Percentiles rank a stretch among this genome's conserved stretches.
Conservation (phyloP, 2,797 vertebrate species). For the Mormyrops attenuatus region DNA sequence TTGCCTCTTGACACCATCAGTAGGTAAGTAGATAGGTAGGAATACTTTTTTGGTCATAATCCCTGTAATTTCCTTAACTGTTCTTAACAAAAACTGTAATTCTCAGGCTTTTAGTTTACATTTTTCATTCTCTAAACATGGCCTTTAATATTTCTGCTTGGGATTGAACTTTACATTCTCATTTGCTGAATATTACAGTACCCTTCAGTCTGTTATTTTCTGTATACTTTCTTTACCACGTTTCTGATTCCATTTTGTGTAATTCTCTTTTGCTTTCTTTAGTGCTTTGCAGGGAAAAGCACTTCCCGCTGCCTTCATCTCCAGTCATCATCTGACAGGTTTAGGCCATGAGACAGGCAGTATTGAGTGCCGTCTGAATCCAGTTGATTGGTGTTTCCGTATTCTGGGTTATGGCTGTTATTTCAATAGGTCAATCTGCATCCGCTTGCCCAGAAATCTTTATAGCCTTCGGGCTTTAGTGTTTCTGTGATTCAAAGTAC, state of each 20-base stretch:
- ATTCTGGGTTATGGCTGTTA: background rate
- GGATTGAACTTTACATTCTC: background rate
- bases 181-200: background rate
- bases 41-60: background rate
- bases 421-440: background rate
- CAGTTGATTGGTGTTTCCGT: background rate
- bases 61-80: background rate
- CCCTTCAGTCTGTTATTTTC: background rate
- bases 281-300: background rate
- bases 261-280: background rate
- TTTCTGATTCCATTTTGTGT: background rate
- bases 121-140: background rate
- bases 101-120: background rate
- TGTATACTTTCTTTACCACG: background rate
- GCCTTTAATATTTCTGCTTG: background rate
- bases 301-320: background rate
- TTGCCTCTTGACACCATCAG: background rate
- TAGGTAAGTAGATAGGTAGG: background rate
- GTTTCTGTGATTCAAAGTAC: background rate
- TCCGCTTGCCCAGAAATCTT: background rate
- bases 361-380: background rate
- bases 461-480: background rate
- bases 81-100: background rate
- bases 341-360: background rate
- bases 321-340: background rate